Evolutionary conservation across 2,113 vertebrate genomes (phyloP).

Genomic region (Epinephelus moara): DNA sequence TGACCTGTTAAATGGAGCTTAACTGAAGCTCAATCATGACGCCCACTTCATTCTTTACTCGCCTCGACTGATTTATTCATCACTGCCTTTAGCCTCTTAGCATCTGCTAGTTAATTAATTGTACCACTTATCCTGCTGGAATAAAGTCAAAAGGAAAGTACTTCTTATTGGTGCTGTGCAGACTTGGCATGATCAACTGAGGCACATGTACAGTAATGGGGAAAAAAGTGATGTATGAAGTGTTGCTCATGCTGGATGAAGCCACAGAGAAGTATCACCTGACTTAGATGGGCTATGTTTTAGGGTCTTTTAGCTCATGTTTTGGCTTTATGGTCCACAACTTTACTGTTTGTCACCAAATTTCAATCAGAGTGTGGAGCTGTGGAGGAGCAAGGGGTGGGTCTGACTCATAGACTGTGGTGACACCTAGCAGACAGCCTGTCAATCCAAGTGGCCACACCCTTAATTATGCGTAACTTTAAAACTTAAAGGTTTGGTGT

Average conservation of each 20-base stretch:
- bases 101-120: neutral
- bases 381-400: too few relatives aligned
- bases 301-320: neutral
- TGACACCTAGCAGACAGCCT: too few relatives aligned
- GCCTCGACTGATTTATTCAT: neutral
- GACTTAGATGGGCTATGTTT: too few relatives aligned
- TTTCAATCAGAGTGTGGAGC: too few relatives aligned
- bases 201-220: neutral
- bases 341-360: too few relatives aligned
- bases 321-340: neutral
- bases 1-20: constrained; percentile 5
- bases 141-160: neutral
- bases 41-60: neutral
- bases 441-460: too few relatives aligned
- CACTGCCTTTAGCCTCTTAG: neutral
- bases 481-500: too few relatives aligned
- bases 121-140: neutral
- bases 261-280: neutral
- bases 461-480: too few relatives aligned
- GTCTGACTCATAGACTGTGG: too few relatives aligned
- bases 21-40: neutral
- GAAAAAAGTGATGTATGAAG: neutral
- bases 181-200: neutral
- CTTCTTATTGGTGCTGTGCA: neutral
- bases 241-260: neutral